Conservation (phyloP, 2,113 vertebrate species). For the Ornithorhynchus anatinus region DNA sequence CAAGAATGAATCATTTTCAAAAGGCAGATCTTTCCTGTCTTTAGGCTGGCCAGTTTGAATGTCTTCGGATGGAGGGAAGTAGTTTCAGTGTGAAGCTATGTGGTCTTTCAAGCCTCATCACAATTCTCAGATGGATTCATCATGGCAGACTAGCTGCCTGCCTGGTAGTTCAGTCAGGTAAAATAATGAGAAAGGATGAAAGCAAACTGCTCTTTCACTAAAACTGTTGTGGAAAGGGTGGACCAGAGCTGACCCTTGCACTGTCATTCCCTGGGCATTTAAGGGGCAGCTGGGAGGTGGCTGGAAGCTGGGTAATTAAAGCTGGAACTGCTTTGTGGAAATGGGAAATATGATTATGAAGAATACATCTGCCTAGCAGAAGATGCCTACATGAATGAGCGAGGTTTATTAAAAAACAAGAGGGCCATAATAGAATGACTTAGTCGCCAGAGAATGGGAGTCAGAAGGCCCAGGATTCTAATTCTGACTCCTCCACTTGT, state of each 20-base stretch:
- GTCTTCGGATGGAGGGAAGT: constrained; percentile 49
- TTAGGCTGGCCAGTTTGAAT: constrained; percentile 46
- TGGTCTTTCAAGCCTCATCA: constrained; percentile 60
- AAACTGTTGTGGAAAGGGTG: constrained; percentile 53
- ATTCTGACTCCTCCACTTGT: no score
- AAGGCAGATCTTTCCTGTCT: constrained; percentile 61
- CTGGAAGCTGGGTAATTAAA: constrained; percentile 5
- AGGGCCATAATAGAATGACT: no score
- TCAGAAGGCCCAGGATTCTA: no score
- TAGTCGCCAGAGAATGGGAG: no score
- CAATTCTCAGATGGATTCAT: constrained; percentile 53
- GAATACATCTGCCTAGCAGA: no score
- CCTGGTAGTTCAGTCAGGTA: constrained; percentile 62
- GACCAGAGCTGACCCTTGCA: constrained; percentile 48
- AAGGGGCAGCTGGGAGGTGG: neutral
- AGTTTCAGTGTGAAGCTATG: constrained; percentile 26
- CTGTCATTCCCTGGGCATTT: constrained; percentile 20
- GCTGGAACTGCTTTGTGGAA: fast-evolving
- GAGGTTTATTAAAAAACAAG: no score
- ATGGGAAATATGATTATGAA: no score
- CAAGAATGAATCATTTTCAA: constrained; percentile 66
- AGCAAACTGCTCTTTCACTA: constrained; percentile 47
- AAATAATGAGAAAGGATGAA: constrained; percentile 57
- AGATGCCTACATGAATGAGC: no score
- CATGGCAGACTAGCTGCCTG: constrained; percentile 50